Evolutionary conservation across 2,888 invertebrate species (phyloP), one percentile per base, ranked within the genome.

Genomic region (Sepioteuthis lessoniana): DNA sequence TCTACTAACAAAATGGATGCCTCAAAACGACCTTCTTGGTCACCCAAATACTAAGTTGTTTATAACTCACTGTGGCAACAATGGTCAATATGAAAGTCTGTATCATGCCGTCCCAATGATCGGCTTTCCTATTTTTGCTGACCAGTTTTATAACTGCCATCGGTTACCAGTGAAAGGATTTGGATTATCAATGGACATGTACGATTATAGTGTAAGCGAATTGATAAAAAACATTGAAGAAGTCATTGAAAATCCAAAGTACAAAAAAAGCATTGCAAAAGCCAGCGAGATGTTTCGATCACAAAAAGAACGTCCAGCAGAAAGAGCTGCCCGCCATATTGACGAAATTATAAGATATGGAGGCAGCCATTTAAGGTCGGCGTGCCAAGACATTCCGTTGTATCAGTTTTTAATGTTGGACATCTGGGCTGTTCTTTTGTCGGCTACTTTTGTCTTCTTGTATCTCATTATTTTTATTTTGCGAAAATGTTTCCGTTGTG

Each of bases 401-500:
- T 96, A 95, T 90, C 95, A 95, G 50, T 96, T 95, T 94, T 93
- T 95, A 38, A 94, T 95, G 93, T 42, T 96, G 90, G 96, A 93
- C 46, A 60, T 93, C 19, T 93, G 35, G 19, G 38, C 31, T 42
- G 92, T 92, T 42, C 25, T 92, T 46, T n/a, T 92, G n/a, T 31
- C 31, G 31, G 42, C 35, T n/a, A 10, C 31, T 92, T 19, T 46
- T 31, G 0, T 92, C 31, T 8, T 25, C 7, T n/a, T 92, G 8
- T 42, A 10, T 16, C 8, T 92, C 31, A 31, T 46, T n/a, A 0
- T 42, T n/a, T 92, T 42, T 92, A n/a, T 92, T 35, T n/a, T 92
- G 35, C 92, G 42, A 42, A 92, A 92, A 92, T 92, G 92, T 92
- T 46, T 47, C 8, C 19, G 46, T 31, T 92, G 28, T 92, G 35